Evolutionary conservation across 2,888 invertebrate genomes (phyloP), one percentile per base, ranked within the genome.

Genomic region (Ophioninae sp.): DNA sequence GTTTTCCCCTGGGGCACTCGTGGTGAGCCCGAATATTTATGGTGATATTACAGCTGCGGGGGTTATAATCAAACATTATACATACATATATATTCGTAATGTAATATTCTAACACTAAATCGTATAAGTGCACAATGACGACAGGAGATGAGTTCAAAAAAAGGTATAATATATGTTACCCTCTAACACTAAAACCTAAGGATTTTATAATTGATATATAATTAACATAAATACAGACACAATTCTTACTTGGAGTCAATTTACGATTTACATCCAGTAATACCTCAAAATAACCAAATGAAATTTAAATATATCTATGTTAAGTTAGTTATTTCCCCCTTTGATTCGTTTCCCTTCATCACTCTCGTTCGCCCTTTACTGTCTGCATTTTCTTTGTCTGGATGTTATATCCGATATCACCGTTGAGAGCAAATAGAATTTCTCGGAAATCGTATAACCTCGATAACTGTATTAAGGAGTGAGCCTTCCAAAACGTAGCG

Each of bases 21-120:
- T 74, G 76, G 68, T 79, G 61, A 81, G 70, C 82, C 75, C 82
- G 86, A 85, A 85, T 86, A 86, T 86, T 86, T 85, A 86, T 83
- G 82, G 50, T 65, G 44, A 81, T 83, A 81, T 86, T 81, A 84
- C 79, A 85, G 70, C 77, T 67, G 41, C 68, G 72, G 41, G 79
- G 81, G 69, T 81, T 81, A 82, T 86, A 83, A 84, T 84, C 79
- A 79, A 81, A 77, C 82, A 67, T 75, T 50, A 37, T 76, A 59
- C 57, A 17, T 62, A 50, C 61, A 82, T 70, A 59, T 68, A 7
- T 21, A 13, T 68, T 17, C 17, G 17, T 50, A 30, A 23, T 23
- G 39, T 17, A 57, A 75, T 65, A 67, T 39, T 67, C 39, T 39
- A 65, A 56, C 56, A 41, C 61, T 17, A 62, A 61, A 73, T 62